Percentiles rank a stretch among this genome's conserved stretches.
phyloP scores from a whole-genome alignment of 2,888 invertebrate species.

The Acrobeloides nanus region DNA sequence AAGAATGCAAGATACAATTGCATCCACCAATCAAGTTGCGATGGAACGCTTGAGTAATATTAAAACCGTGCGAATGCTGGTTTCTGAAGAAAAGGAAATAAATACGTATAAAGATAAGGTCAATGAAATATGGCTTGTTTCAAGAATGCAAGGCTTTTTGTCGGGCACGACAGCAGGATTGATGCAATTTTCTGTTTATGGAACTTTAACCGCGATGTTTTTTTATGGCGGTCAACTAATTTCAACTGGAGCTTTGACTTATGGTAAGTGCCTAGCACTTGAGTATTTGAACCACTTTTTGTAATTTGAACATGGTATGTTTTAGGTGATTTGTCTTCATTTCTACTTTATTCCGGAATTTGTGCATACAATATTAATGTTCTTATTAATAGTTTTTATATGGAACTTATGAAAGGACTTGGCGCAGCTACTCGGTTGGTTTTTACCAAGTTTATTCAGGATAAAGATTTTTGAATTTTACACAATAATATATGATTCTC shows the following conservation, averaged over 20 bases:
- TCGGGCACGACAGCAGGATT: not conserved
- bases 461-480: too few species aligned
- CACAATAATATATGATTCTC: too few species aligned
- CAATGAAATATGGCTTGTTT: slow-evolving; percentile 67
- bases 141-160: slow-evolving; percentile 72
- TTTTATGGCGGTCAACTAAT: slow-evolving; percentile 51
- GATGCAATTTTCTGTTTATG: slow-evolving; percentile 48
- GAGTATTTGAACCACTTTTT: too few species aligned
- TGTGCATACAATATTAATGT: slow-evolving; percentile 36
- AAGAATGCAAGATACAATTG: slow-evolving; percentile 64
- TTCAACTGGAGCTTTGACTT: slow-evolving; percentile 44
- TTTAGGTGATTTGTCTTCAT: slow-evolving; percentile 81
- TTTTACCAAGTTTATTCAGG: too few species aligned
- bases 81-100: slow-evolving; percentile 74
- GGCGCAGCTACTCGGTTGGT: slow-evolving; percentile 82
- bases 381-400: slow-evolving; percentile 76
- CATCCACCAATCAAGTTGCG: slow-evolving; percentile 63
- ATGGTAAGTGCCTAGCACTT: too few species aligned
- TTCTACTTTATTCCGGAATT: slow-evolving; percentile 73
- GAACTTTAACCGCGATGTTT: slow-evolving; percentile 44
- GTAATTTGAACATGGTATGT: too few species aligned
- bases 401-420: slow-evolving; percentile 82
- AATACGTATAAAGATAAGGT: slow-evolving; percentile 66
- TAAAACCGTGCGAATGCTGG: slow-evolving; percentile 84
- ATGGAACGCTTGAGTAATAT: slow-evolving; percentile 71